phyloP scores from a whole-genome alignment of 2,888 invertebrate species.

The Drosophila colorata region DNA sequence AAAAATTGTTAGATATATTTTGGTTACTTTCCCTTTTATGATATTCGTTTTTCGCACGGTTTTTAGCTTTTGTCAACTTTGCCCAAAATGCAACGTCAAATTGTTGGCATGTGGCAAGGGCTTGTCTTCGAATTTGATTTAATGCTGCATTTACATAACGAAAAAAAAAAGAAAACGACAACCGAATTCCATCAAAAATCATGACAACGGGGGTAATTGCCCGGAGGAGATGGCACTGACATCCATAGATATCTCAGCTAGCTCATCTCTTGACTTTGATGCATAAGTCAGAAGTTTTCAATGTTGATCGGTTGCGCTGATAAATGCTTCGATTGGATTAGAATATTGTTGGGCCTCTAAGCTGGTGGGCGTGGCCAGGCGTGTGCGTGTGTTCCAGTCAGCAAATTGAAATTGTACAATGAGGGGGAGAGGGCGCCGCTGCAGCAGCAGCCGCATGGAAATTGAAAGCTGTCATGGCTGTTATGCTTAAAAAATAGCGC shows the following conservation, averaged over 20 bases:
- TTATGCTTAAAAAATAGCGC: conserved; percentile 64
- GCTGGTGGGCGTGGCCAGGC: conserved; percentile 70
- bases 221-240: conserved; percentile 25
- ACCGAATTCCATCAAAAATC: conserved; percentile 19
- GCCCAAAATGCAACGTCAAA: conserved; percentile 64
- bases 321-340: conserved; percentile 79
- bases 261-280: conserved; percentile 76
- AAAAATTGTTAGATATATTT: conserved; percentile 68
- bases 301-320: conserved; percentile 74
- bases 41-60: conserved; percentile 33
- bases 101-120: conserved; percentile 65
- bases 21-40: conserved; percentile 40
- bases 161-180: not conserved
- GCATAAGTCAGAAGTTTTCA: conserved; percentile 76
- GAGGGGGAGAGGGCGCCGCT: conserved; percentile 23
- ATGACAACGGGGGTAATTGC: conserved; percentile 52
- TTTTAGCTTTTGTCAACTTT: conserved; percentile 73
- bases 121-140: conserved; percentile 71
- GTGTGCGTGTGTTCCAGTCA: conserved; percentile 40
- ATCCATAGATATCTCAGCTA: conserved; percentile 51
- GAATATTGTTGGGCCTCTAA: conserved; percentile 65
- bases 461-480: conserved; percentile 75
- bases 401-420: conserved; percentile 68
- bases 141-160: conserved; percentile 75
- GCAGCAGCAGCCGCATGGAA: conserved; percentile 46